These are phyloP conservation scores for Desoria tigrina DNA, from an alignment of 2,888 invertebrate genomes.

Conservation along the genomic window DNA sequence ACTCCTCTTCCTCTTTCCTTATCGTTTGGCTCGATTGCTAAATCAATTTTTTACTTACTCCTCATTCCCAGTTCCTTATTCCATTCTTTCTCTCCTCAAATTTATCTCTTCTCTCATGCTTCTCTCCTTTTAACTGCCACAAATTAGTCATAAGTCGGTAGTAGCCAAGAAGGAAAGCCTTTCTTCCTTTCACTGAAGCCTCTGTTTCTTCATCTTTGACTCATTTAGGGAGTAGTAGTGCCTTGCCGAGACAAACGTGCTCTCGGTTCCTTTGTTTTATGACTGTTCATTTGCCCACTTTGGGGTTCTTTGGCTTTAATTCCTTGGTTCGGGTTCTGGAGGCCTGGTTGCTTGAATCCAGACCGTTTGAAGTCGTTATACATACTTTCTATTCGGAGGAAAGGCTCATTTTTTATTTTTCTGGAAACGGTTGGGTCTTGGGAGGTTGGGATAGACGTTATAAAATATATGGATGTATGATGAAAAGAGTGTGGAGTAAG, in stretches of 20 bases:
- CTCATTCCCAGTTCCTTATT: constrained; percentile 9
- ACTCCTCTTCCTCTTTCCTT: neutral
- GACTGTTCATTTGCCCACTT: neutral
- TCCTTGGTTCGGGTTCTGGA: too few relatives aligned
- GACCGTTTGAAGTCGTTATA: too few relatives aligned
- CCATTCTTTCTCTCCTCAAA: neutral
- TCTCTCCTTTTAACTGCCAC: neutral
- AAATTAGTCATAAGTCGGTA: neutral
- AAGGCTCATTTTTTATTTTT: too few relatives aligned
- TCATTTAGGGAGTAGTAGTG: too few relatives aligned
- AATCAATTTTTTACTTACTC: constrained; percentile 8
- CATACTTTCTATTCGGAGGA: too few relatives aligned
- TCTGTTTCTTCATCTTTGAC: neutral
- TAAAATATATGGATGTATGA: too few relatives aligned
- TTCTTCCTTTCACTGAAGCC: neutral
- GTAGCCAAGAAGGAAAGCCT: neutral
- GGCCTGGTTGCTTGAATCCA: too few relatives aligned
- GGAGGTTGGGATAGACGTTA: too few relatives aligned
- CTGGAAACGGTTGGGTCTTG: too few relatives aligned
- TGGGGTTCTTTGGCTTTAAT: too few relatives aligned
- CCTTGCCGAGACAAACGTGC: neutral
- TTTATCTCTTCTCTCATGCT: neutral
- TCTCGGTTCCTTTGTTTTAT: neutral
- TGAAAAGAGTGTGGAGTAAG: too few relatives aligned
- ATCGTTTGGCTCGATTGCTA: constrained; percentile 8